phyloP scores from a whole-genome alignment of 2,888 invertebrate genomes.

The Watsonalla binaria region DNA sequence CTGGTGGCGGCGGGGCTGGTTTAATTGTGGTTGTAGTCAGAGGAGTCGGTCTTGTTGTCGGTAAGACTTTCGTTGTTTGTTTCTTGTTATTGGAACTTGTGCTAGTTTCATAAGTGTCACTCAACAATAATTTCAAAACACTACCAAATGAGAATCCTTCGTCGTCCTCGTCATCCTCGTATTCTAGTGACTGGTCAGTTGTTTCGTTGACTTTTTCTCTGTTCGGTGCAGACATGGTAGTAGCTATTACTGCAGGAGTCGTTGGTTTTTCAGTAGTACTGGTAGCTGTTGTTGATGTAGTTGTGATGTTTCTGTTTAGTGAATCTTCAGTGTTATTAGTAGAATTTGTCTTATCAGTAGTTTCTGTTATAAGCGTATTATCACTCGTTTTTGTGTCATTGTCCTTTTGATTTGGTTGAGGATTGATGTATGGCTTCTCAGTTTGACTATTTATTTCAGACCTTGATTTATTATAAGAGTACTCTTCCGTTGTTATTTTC shows the following conservation, averaged over 20 bases:
- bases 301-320: conserved; percentile 11
- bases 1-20: conserved; percentile 20
- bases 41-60: conserved; percentile 14
- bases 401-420: background rate
- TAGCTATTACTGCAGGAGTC: conserved; percentile 4
- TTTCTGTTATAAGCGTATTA: conserved; percentile 5
- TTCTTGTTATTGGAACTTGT: conserved; percentile 25
- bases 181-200: conserved; percentile 41
- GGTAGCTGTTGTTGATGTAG: conserved; percentile 17
- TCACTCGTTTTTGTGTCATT: background rate
- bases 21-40: conserved; percentile 17
- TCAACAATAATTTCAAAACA: conserved; percentile 80
- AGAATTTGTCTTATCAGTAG: conserved; percentile 9
- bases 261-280: conserved; percentile 11
- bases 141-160: conserved; percentile 80
- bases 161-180: conserved; percentile 63
- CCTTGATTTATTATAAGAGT: conserved; percentile 12
- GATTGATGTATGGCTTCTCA: background rate
- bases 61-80: conserved; percentile 10
- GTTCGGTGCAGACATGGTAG: conserved; percentile 46
- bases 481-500: conserved; percentile 20
- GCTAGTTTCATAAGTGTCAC: conserved; percentile 62
- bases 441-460: conserved; percentile 4
- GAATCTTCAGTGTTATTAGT: background rate
- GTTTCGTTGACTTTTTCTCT: conserved; percentile 37